phyloP scores from a whole-genome alignment of 2,888 invertebrate species.

The Dusona sp. region DNA sequence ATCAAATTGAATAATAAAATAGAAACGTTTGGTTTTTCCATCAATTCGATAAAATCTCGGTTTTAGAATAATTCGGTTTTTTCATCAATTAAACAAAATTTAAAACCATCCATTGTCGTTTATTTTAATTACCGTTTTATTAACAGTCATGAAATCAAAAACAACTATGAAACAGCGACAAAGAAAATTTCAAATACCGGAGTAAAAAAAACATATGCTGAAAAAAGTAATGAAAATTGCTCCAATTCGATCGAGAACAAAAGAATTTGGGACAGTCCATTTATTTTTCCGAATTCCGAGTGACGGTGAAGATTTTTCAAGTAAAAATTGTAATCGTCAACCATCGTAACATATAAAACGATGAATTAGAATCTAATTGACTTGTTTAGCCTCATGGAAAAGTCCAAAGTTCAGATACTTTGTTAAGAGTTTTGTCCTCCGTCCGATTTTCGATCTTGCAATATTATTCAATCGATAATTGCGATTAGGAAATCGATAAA shows the following conservation, averaged over 20 bases:
- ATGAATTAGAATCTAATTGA: not conserved
- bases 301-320: not conserved
- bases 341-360: not conserved
- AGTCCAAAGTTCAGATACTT: conserved; percentile 1
- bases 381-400: not conserved
- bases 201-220: too few species aligned
- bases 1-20: not conserved
- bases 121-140: too few species aligned
- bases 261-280: not conserved
- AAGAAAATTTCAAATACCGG: too few species aligned
- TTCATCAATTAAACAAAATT: too few species aligned
- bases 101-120: too few species aligned
- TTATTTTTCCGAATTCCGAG: not conserved
- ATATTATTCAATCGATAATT: not conserved
- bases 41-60: too few species aligned
- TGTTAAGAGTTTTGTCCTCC: not conserved
- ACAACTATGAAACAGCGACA: too few species aligned
- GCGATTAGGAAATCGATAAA: not conserved
- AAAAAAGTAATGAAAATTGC: not conserved
- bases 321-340: too few species aligned
- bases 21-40: not conserved
- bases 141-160: too few species aligned
- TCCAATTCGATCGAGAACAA: not conserved
- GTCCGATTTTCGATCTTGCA: not conserved
- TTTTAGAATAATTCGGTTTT: too few species aligned